A percentile compares a stretch with the other conserved stretches of the same genome.
Evolutionary conservation across 2,888 invertebrate species (phyloP).

Genomic region (Pollenia amentaria): DNA sequence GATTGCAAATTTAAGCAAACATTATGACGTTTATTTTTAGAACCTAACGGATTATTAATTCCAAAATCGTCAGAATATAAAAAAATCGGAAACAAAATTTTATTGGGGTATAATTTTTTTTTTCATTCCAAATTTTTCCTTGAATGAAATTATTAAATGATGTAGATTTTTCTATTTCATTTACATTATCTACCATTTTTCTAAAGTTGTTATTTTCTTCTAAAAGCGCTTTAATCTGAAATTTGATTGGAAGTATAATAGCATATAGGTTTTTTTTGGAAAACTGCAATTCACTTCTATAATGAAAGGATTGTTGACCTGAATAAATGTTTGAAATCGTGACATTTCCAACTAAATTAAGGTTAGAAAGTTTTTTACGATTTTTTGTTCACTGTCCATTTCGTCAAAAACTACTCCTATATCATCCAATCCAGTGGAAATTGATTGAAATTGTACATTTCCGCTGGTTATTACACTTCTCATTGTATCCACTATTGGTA

Average conservation of each 20-base stretch:
- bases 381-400: conserved; percentile 38
- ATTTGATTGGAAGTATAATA: conserved; percentile 25
- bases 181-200: background rate
- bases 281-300: conserved; percentile 24
- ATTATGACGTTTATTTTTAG: conserved; percentile 27
- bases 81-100: conserved; percentile 24
- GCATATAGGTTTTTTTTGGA: background rate
- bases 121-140: conserved; percentile 43
- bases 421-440: conserved; percentile 6
- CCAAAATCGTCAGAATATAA: conserved; percentile 41
- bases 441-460: too few species aligned
- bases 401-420: conserved; percentile 4
- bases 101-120: conserved; percentile 29
- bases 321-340: conserved; percentile 15
- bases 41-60: conserved; percentile 40
- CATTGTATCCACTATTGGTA: conserved; percentile 29
- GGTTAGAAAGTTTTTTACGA: conserved; percentile 17
- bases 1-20: conserved; percentile 16
- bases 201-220: conserved; percentile 9
- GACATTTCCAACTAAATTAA: conserved; percentile 11
- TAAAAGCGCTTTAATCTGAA: conserved; percentile 26
- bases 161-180: background rate
- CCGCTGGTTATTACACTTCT: too few species aligned
- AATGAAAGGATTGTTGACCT: conserved; percentile 9
- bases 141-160: conserved; percentile 36